Evolutionary conservation across 2,888 invertebrate genomes (phyloP).

Genomic region (Orthosia gracilis): DNA sequence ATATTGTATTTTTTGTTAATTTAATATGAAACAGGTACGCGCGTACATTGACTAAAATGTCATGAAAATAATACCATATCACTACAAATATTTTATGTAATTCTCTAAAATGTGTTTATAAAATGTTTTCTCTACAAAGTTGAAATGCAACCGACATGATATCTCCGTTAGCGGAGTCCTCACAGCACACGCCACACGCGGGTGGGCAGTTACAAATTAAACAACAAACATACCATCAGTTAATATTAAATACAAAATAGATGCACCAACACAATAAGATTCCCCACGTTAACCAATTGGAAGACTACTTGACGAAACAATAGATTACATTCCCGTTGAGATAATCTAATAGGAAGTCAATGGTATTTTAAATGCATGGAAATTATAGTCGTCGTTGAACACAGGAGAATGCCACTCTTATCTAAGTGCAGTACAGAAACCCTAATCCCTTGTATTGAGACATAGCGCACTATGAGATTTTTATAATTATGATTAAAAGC

Average conservation of each 20-base stretch:
- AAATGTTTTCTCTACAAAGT: conserved; percentile 70
- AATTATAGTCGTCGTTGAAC: conserved; percentile 63
- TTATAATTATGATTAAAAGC: conserved; percentile 85
- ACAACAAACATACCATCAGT: conserved; percentile 63
- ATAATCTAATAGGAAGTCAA: conserved; percentile 70
- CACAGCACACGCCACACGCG: conserved; percentile 48
- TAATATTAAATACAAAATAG: conserved; percentile 70
- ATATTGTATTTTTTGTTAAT: conserved; percentile 72
- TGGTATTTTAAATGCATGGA: conserved; percentile 71
- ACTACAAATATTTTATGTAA: conserved; percentile 69
- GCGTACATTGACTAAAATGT: conserved; percentile 83
- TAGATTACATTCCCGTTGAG: conserved; percentile 65
- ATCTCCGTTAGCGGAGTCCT: conserved; percentile 38
- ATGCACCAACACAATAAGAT: conserved; percentile 77
- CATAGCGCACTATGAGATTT: conserved; percentile 84
- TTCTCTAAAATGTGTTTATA: conserved; percentile 70
- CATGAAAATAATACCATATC: conserved; percentile 79
- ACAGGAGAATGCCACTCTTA: conserved; percentile 73
- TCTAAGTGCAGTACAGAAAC: conserved; percentile 83
- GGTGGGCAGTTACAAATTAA: conserved; percentile 64
- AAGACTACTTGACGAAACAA: conserved; percentile 82
- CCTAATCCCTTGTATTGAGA: conserved; percentile 86
- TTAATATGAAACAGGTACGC: conserved; percentile 84
- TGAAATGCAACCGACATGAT: conserved; percentile 72
- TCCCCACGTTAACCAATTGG: conserved; percentile 82